Evolutionary conservation across 2,113 vertebrate species (phyloP).

Genomic region (Pollachius pollachius): DNA sequence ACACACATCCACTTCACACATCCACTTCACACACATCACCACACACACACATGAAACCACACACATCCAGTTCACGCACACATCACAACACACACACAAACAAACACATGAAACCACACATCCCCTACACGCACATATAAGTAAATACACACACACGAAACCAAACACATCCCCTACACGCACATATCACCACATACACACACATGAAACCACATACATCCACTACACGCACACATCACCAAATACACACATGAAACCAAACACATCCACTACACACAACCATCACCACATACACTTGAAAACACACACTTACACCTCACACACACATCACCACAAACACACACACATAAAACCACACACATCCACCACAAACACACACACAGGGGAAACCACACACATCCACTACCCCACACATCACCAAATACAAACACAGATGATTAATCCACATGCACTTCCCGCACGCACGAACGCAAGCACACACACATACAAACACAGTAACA

Average conservation of each 20-base stretch:
- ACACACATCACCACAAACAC: neutral
- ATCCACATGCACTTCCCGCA: neutral
- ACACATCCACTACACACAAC: constrained; percentile 18
- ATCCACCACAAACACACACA: constrained; percentile 33
- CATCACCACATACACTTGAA: too few relatives aligned
- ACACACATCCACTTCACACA: constrained; percentile 14
- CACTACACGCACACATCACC: neutral
- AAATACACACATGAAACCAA: constrained; percentile 37
- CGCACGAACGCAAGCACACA: neutral
- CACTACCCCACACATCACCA: constrained; percentile 12
- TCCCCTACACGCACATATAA: constrained; percentile 14
- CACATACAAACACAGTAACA: too few relatives aligned
- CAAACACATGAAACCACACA: constrained; percentile 37
- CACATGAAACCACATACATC: neutral
- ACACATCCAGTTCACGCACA: constrained; percentile 6
- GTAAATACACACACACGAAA: too few relatives aligned
- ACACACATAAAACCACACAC: neutral
- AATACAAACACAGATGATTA: too few relatives aligned
- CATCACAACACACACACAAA: constrained; percentile 39
- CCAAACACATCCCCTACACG: constrained; percentile 7
- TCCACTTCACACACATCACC: constrained; percentile 11
- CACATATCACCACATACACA: neutral
- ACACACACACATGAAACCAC: neutral
- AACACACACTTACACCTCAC: constrained; percentile 11
- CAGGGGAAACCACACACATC: constrained; percentile 17